A percentile compares a stretch with the other conserved stretches of the same genome.
Conservation (phyloP, 2,797 vertebrate genomes). For the Morus bassanus region DNA sequence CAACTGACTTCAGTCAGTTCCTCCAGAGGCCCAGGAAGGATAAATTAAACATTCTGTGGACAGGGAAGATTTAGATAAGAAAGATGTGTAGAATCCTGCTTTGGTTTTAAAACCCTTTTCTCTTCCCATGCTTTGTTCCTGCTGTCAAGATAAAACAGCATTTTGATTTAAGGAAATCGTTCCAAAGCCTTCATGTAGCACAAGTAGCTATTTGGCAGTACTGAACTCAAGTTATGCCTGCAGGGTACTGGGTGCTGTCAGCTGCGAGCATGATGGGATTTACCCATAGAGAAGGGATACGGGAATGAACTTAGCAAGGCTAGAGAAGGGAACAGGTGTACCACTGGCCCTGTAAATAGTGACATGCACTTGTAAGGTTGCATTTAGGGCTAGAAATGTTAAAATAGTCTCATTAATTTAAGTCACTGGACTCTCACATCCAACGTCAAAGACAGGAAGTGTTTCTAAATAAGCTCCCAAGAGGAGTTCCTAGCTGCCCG, state of each 20-base stretch:
- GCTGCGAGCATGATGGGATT: background rate
- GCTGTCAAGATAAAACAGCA: conserved; percentile 10
- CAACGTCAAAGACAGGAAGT: background rate
- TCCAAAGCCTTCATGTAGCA: conserved; percentile 19
- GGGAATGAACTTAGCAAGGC: background rate
- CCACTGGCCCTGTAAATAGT: background rate
- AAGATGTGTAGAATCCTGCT: background rate
- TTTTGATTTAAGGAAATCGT: background rate
- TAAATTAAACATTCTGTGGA: background rate
- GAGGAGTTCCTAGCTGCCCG: background rate
- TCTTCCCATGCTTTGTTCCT: background rate
- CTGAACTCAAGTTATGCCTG: conserved; percentile 8
- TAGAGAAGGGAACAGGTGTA: background rate
- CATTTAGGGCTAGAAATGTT: background rate
- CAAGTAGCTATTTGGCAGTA: background rate
- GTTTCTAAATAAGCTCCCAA: background rate
- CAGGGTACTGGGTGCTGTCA: background rate
- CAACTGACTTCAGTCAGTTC: background rate
- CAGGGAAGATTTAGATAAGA: conserved; percentile 11
- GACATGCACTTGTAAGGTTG: background rate
- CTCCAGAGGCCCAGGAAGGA: background rate
- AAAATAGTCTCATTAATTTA: background rate
- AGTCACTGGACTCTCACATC: background rate
- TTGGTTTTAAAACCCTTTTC: conserved; percentile 31
- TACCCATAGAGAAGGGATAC: background rate